Evolutionary conservation across 1,140 invertebrate species (phyloP).

Genomic region (Drosophila simulans): DNA sequence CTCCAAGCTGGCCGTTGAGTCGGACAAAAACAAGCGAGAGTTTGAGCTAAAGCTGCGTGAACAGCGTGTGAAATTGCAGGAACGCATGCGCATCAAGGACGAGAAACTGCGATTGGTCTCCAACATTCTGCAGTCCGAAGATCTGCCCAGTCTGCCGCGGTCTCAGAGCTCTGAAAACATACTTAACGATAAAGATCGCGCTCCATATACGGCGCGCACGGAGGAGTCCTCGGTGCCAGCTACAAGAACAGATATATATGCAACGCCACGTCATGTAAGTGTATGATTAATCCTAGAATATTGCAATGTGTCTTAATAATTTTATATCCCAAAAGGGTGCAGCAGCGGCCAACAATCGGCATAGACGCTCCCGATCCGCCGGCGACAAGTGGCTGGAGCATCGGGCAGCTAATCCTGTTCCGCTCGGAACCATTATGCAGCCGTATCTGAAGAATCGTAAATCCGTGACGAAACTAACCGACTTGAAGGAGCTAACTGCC

Average conservation of each 20-base stretch:
- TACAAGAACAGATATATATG: conserved; percentile 69
- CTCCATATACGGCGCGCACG: conserved; percentile 53
- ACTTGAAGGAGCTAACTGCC: conserved; percentile 89
- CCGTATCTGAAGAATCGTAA: conserved; percentile 92
- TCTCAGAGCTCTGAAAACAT: conserved; percentile 77
- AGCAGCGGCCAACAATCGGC: conserved; percentile 89
- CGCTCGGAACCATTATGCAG: conserved; percentile 94
- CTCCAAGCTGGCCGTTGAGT: conserved; percentile 89
- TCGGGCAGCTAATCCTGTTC: conserved; percentile 89
- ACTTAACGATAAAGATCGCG: conserved; percentile 62
- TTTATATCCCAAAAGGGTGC: conserved; percentile 79
- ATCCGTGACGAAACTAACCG: conserved; percentile 92
- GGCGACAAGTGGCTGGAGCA: conserved; percentile 96
- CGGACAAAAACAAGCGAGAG: conserved; percentile 89
- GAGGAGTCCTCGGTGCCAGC: conserved; percentile 49
- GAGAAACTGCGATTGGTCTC: conserved; percentile 85
- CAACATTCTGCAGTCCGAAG: conserved; percentile 84
- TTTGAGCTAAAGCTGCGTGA: conserved; percentile 88
- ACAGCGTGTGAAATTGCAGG: conserved; percentile 88
- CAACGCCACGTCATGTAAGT: conserved; percentile 72
- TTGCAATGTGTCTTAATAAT: background rate
- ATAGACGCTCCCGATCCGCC: conserved; percentile 91
- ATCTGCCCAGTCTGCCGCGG: conserved; percentile 66
- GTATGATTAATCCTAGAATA: fast-evolving
- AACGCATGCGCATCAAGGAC: conserved; percentile 86